Conservation (phyloP, 2,888 invertebrate genomes). For the Platypus cylindrus region DNA sequence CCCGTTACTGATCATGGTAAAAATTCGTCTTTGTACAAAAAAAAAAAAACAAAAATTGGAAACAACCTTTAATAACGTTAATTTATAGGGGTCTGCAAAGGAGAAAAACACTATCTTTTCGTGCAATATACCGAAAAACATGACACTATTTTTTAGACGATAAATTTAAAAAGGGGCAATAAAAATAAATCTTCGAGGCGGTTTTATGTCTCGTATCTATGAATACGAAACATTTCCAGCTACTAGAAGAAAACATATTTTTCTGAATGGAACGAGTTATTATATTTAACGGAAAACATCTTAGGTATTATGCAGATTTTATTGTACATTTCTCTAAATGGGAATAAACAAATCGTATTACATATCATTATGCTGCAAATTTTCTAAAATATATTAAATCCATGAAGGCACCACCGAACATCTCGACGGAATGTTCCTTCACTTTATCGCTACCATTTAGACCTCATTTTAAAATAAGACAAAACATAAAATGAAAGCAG, state of each 20-base stretch:
- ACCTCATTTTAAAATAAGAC: too few species aligned
- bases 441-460: too few species aligned
- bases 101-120: conserved; percentile 4
- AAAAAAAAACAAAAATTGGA: neutral
- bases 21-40: too few species aligned
- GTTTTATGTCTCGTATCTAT: conserved; percentile 11
- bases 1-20: too few species aligned
- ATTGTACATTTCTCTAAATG: conserved; percentile 4
- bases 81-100: conserved; percentile 6
- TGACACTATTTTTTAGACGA: conserved; percentile 12
- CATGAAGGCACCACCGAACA: too few species aligned
- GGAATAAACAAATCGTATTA: too few species aligned
- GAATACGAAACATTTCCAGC: conserved; percentile 11
- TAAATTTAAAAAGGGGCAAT: conserved; percentile 12
- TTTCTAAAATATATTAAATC: too few species aligned
- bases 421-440: too few species aligned
- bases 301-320: conserved; percentile 11
- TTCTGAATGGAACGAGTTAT: conserved; percentile 8
- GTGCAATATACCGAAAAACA: conserved; percentile 6
- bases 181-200: conserved; percentile 12
- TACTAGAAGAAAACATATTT: conserved; percentile 12
- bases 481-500: too few species aligned
- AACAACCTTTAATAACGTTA: conserved; percentile 6
- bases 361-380: too few species aligned
- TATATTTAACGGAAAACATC: conserved; percentile 11